These are phyloP conservation scores for Drosophila sproati DNA, from an alignment of 1,140 invertebrate genomes.

Conservation along the genomic window DNA sequence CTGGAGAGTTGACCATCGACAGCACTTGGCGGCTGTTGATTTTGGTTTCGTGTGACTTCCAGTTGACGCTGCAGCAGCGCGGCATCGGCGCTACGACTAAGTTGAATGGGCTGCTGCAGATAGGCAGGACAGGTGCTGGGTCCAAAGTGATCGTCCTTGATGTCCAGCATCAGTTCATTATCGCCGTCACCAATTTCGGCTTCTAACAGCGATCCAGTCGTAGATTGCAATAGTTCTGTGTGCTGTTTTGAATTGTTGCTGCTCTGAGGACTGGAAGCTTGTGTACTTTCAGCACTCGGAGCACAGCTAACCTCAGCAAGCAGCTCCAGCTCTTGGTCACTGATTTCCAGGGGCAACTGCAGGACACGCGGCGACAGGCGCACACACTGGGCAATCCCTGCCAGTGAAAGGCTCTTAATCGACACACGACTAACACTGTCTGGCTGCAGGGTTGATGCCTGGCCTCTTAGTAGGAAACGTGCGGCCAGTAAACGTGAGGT, in stretches of 20 bases:
- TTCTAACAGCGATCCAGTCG: conserved; percentile 13
- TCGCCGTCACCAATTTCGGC: conserved; percentile 21
- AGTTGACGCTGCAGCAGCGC: conserved; percentile 46
- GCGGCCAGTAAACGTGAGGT: conserved; percentile 74
- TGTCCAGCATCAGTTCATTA: conserved; percentile 66
- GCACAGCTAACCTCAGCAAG: conserved; percentile 21
- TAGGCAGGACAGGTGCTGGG: conserved; percentile 69
- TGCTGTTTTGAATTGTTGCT: conserved; percentile 55
- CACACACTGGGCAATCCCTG: conserved; percentile 89
- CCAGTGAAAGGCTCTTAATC: conserved; percentile 91
- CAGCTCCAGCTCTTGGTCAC: conserved; percentile 61
- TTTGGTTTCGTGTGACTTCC: background rate
- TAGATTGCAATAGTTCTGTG: conserved; percentile 36
- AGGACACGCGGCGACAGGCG: conserved; percentile 89
- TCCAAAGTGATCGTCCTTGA: conserved; percentile 84
- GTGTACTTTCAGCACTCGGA: conserved; percentile 50
- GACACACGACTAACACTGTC: conserved; percentile 91
- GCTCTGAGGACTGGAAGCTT: conserved; percentile 70
- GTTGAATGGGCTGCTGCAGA: conserved; percentile 51
- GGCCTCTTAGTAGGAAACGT: conserved; percentile 89
- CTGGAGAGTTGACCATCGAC: conserved; percentile 48
- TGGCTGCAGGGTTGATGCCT: conserved; percentile 86
- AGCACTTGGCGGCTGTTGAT: background rate
- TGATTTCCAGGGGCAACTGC: conserved; percentile 85
- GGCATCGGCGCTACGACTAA: conserved; percentile 78